Evolutionary conservation across 2,797 vertebrate species (phyloP), one percentile per base, ranked within the genome.

Genomic region (Podargus strigoides): DNA sequence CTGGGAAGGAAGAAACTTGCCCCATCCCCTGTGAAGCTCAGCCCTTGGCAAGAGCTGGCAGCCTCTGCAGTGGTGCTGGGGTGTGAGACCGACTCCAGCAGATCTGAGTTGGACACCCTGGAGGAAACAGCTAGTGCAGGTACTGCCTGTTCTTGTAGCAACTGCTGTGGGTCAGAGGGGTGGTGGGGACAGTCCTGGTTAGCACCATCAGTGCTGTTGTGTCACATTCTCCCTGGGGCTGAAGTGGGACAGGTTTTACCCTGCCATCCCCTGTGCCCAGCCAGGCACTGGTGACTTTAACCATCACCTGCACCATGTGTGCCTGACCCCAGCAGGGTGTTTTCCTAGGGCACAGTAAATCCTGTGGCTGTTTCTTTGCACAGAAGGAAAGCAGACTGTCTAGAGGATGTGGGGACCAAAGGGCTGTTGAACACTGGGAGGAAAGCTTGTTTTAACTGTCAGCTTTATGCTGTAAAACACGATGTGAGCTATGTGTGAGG

Each of bases 41-140:
- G 30, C 47, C 64, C 10, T 73, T 76, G 42, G 44, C 73, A 89
- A 60, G 49, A 80, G 7, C 85, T 63, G 17, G 58, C 37, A 5
- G 66, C 70, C 41, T 80, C 94, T 6, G 49, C 56, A 39, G 28
- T 4, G n/a, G 49, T 14, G 34, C 56, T 21, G 7, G 26, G 20
- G 36, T 60, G 36, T 2, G 68, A 95, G 30, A 93, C 72, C 15
- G 68, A 85, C 60, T 96, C 94, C 7, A 69, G 94, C 37, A 96
- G 93, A 94, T 97, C 96, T 22, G 98, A 98, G 62, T 91, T 89
- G 1, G 97, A 98, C 24, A 87, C 56, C 2, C 97, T 96, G 3
- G 93, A 97, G 27, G 96, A 52, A 53, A 94, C 60, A 0, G 39
- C 62, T 36, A 89, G 46, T 20, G 56, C 93, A 32, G 80, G 75